These are phyloP conservation scores for Penaeus chinensis DNA, from an alignment of 1,140 invertebrate species.

Conservation along the genomic window DNA sequence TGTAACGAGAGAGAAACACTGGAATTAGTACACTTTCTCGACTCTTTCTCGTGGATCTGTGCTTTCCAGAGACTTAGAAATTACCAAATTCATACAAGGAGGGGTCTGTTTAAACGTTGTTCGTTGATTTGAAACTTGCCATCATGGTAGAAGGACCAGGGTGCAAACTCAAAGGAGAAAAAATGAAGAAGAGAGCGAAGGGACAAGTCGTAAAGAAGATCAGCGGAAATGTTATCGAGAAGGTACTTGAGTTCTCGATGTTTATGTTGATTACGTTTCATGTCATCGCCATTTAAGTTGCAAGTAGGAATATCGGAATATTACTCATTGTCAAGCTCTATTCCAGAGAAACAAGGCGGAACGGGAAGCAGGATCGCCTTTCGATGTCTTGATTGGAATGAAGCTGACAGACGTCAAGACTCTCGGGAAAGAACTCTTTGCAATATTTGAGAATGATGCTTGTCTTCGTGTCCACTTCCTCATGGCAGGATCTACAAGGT, in stretches of 20 bases:
- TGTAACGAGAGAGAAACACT: no score
- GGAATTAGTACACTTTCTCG: no score
- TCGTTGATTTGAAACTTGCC: no score
- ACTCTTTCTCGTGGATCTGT: no score
- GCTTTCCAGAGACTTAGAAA: no score
- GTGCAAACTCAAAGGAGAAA: slow-evolving; percentile 67
- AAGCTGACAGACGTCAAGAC: slow-evolving; percentile 66
- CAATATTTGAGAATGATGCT: slow-evolving; percentile 65
- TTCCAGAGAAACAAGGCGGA: slow-evolving; percentile 21
- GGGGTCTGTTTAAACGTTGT: no score
- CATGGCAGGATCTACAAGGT: slow-evolving; percentile 65
- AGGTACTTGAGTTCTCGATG: background rate
- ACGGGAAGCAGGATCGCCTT: background rate
- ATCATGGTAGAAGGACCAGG: slow-evolving; percentile 67
- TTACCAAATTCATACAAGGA: no score
- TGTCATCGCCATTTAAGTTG: no score
- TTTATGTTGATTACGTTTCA: no score
- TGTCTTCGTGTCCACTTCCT: slow-evolving; percentile 66
- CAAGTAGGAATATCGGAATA: no score
- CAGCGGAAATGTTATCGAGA: slow-evolving; percentile 60
- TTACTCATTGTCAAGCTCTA: background rate
- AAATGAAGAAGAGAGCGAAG: slow-evolving; percentile 65
- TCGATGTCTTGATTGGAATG: slow-evolving; percentile 28
- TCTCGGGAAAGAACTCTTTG: slow-evolving; percentile 67
- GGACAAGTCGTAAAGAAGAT: slow-evolving; percentile 63